A percentile compares a stretch with the other conserved stretches of the same genome.
Evolutionary conservation across 64 coral and sea anemone species (phyloP).

Genomic region (Astreopora myriophthalma): DNA sequence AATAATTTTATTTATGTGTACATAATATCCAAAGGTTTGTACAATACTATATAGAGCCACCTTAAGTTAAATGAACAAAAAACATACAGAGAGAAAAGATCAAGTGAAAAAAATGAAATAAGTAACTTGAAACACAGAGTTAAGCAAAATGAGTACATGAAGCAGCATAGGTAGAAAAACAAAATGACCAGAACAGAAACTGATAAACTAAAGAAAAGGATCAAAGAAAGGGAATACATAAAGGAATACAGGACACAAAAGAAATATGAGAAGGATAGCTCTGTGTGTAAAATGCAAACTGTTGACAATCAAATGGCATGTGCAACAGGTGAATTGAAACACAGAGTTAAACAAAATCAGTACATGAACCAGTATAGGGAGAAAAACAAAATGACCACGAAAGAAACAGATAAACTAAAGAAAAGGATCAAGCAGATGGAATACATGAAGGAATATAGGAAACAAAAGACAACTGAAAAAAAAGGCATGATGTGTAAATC

Average conservation of each 20-base stretch:
- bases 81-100: constrained; percentile 23
- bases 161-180: not conserved
- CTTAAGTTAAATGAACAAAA: not conserved
- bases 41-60: too few relatives aligned
- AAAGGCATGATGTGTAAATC: too few relatives aligned
- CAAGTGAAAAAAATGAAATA: not conserved
- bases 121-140: not conserved
- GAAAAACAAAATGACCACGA: not conserved
- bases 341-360: not conserved
- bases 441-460: not conserved
- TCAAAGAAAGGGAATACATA: constrained; percentile 12
- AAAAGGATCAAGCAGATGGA: not conserved
- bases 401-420: not conserved
- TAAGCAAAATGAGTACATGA: constrained; percentile 26
- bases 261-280: not conserved
- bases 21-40: too few relatives aligned
- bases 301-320: not conserved
- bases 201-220: constrained; percentile 15
- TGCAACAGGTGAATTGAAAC: not conserved
- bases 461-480: not conserved
- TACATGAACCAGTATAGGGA: not conserved
- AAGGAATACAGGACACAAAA: not conserved
- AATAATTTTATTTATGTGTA: too few relatives aligned
- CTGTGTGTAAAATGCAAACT: not conserved
- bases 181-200: constrained; percentile 5